Evolutionary conservation across 2,797 vertebrate genomes (phyloP), one percentile per base, ranked within the genome.

Genomic region (Spheniscus humboldti): DNA sequence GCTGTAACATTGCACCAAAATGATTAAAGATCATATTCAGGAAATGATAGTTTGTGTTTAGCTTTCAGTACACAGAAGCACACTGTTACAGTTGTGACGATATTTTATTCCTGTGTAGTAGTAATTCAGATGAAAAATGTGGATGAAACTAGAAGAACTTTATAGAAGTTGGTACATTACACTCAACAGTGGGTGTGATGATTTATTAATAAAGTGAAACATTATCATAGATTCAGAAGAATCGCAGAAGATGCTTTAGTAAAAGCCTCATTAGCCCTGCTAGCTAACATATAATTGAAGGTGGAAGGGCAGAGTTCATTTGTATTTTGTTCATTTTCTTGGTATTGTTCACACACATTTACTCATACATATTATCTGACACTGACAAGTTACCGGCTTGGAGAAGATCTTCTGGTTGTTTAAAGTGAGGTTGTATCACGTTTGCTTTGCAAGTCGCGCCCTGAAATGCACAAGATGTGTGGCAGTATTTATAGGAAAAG

Each of bases 11-110:
- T 96, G 93, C 88, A 96, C 94, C 95, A 96, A 62, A 88, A 96
- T 94, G n/a, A 97, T 96, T 94, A 94, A 97, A 97, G 94, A 85
- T 71, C 79, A 64, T 86, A 90, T 96, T 93, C 93, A 78, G 84
- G 90, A 97, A 97, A 93, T 71, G 23, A 88, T 67, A 79, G 79
- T 96, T 94, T 96, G 88, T 59, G 45, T 95, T 97, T 95, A 76
- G 76, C 74, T 97, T 94, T 78, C 88, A 83, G 69, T 89, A 95
- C 76, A 90, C 48, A 72, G 74, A 90, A 96, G 95, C 74, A 80
- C 47, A 25, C 22, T 72, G 24, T 94, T 96, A 85, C 35, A 92
- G 69, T 77, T 88, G 30, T 50, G 25, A 62, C 30, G 76, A 24
- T 73, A 35, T 92, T 79, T 94, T 89, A 64, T 71, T 95, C 13